Conservation (phyloP, 2,888 invertebrate genomes). For the Harpagoxenus sublaevis region DNA sequence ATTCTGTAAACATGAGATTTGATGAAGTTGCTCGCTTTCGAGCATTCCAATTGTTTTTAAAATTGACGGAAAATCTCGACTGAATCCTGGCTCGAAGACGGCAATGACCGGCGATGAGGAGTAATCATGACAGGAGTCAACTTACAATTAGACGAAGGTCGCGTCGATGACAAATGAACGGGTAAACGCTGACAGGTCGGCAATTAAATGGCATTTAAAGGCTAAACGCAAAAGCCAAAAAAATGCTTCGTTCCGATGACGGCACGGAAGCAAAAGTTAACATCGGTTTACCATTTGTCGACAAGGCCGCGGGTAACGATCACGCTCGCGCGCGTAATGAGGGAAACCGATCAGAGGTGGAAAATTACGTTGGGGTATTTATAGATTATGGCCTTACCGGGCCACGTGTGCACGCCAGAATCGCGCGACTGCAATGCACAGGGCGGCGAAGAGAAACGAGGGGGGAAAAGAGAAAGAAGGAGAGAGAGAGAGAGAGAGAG, state of each 20-base stretch:
- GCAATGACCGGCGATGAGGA: not conserved
- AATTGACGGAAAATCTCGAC: not conserved
- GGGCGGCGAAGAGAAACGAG: not conserved
- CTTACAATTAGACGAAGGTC: not conserved
- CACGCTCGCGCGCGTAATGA: conserved; percentile 45
- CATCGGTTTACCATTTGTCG: conserved; percentile 49
- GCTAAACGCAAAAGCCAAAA: not conserved
- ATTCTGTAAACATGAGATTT: not conserved
- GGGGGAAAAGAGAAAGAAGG: not conserved
- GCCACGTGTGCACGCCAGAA: conserved; percentile 43
- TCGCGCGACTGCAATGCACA: conserved; percentile 37
- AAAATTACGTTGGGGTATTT: conserved; percentile 49
- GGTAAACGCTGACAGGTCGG: not conserved
- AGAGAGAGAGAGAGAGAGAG: not conserved
- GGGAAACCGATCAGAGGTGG: conserved; percentile 49
- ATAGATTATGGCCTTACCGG: conserved; percentile 56
- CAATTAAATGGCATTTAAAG: conserved; percentile 25
- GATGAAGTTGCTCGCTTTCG: not conserved
- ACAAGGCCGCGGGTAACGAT: conserved; percentile 41
- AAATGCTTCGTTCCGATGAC: conserved; percentile 12
- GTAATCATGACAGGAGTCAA: not conserved
- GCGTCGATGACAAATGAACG: conserved; percentile 2
- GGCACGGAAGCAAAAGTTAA: conserved; percentile 24
- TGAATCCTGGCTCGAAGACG: not conserved
- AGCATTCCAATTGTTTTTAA: not conserved